Evolutionary conservation across 2,797 vertebrate genomes (phyloP).

Genomic region (Acridotheres tristis): DNA sequence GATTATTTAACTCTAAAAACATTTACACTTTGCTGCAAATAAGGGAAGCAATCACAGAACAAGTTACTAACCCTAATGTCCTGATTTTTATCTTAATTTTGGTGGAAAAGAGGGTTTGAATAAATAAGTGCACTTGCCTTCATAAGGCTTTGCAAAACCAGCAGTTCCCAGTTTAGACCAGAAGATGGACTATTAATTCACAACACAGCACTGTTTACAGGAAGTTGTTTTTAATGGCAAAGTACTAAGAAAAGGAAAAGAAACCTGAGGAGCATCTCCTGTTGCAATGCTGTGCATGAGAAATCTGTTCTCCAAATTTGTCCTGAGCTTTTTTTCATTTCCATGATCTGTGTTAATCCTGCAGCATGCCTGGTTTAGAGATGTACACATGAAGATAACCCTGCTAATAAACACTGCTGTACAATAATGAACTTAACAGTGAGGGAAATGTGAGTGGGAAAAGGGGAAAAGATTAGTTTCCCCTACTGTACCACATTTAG

Average conservation of each 20-base stretch:
- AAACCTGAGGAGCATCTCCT: not conserved
- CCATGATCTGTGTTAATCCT: not conserved
- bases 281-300: not conserved
- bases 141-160: not conserved
- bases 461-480: not conserved
- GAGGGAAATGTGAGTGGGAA: not conserved
- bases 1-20: constrained; percentile 10
- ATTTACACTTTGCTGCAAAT: not conserved
- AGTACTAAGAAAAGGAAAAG: not conserved
- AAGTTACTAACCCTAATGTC: not conserved
- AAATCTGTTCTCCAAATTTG: not conserved
- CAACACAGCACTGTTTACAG: not conserved
- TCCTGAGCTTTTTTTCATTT: not conserved
- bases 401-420: not conserved
- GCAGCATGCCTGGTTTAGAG: not conserved
- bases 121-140: not conserved
- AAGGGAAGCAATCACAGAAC: not conserved
- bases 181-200: not conserved
- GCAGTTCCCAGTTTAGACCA: not conserved
- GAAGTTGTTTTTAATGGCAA: not conserved
- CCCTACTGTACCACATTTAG: not conserved
- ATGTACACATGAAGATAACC: not conserved
- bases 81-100: not conserved
- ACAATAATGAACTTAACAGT: not conserved
- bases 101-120: not conserved